phyloP scores from a whole-genome alignment of 2,888 invertebrate genomes.

The Apamea epomidion region DNA sequence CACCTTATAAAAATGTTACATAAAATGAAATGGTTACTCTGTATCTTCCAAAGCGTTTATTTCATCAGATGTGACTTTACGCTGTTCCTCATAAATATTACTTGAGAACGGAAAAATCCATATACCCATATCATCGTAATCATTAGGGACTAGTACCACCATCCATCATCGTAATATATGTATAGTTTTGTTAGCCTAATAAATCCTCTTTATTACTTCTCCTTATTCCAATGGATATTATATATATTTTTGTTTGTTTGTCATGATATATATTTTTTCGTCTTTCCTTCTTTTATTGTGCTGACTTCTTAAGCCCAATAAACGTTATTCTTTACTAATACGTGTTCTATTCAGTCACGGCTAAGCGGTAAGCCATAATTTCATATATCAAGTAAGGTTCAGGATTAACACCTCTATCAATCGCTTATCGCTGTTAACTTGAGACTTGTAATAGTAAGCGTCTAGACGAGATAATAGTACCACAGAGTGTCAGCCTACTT shows the following conservation, averaged over 20 bases:
- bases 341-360: not conserved
- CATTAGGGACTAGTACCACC: not conserved
- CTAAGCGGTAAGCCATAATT: too few relatives aligned
- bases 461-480: conserved; percentile 40
- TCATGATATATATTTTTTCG: too few relatives aligned
- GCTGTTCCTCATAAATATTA: not conserved
- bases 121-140: not conserved
- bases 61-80: not conserved
- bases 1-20: not conserved
- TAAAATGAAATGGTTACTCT: not conserved
- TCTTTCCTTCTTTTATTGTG: not conserved
- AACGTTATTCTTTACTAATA: not conserved
- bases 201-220: not conserved
- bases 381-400: not conserved
- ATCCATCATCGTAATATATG: not conserved
- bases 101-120: not conserved
- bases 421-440: conserved; percentile 32
- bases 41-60: not conserved
- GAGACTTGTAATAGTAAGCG: conserved; percentile 11
- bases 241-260: not conserved
- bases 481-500: conserved; percentile 18
- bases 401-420: not conserved
- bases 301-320: too few relatives aligned
- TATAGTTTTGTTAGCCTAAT: not conserved
- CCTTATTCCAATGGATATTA: not conserved